Base-by-base conservation (phyloP, 2,888 invertebrate genomes). In the Leptopilina drosophilae region DNA sequence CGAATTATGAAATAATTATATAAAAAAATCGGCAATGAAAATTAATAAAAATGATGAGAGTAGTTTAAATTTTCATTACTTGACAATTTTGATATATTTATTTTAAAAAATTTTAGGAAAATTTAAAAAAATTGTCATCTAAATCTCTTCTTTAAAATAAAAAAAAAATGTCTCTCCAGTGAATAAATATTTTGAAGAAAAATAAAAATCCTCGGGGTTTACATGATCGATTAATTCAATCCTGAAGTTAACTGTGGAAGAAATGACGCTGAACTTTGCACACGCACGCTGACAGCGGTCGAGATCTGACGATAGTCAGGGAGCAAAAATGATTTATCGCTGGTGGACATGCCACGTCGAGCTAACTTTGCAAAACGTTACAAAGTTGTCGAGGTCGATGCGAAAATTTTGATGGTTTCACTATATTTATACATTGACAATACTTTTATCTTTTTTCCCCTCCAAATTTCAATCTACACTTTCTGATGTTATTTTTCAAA, bases 251-350 rank as follows among this genome's bases (percentile, higher is more conserved):
- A 8, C 76, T 20, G 67, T 7, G 49, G 77, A 77, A 79, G 81
- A 81, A 78, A 67, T 79, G 77, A 73, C 82, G 81, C 69, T 79
- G 80, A 75, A 80, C 65, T 83, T 77, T 81, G 84, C 86, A 85
- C 86, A 86, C 87, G 87, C 87, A 86, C 82, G 85, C 85, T 86
- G 88, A 86, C 88, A 84, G 86, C 81, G 84, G 81, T 82, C 83
- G 85, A 86, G 88, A 89, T 88, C 82, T 84, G 86, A 82, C 83
- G 88, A 88, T 86, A 87, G 82, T 79, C 80, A 84, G 84, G 84
- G 84, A 85, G 86, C 83, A 86, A 88, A 87, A 86, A 90, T 90
- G 89, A 90, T 90, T 90, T 88, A 90, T 88, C 86, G 84, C 80
- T 83, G 80, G 78, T 82, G 84, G 87, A 88, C 89, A 88, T 86